Evolutionary conservation across 2,888 invertebrate genomes (phyloP).

Genomic region (Chymomyza amoena): DNA sequence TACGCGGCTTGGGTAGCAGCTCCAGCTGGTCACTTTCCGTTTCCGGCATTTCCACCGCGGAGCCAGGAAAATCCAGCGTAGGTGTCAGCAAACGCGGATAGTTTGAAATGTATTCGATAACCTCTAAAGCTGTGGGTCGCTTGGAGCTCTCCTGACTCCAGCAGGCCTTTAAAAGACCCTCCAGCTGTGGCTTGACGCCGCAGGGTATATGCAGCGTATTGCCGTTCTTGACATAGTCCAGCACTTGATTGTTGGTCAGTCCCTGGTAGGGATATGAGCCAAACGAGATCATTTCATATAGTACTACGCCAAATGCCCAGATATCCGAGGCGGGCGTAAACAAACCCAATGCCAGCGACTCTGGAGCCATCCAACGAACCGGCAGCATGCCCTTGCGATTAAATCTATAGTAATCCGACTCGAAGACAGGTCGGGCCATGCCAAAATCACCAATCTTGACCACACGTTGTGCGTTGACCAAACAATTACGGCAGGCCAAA

Average conservation of each 20-base stretch:
- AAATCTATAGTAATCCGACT: conserved; percentile 93
- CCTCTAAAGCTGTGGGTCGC: conserved; percentile 88
- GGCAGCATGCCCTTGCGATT: conserved; percentile 92
- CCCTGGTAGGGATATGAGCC: conserved; percentile 95
- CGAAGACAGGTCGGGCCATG: conserved; percentile 92
- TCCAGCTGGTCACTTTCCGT: conserved; percentile 77
- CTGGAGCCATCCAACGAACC: conserved; percentile 96
- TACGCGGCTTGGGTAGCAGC: conserved; percentile 60
- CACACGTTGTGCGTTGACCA: conserved; percentile 86
- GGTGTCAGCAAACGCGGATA: conserved; percentile 88
- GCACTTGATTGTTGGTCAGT: conserved; percentile 89
- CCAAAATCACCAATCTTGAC: conserved; percentile 93
- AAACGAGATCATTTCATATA: conserved; percentile 94
- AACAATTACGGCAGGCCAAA: conserved; percentile 88
- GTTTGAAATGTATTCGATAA: conserved; percentile 89
- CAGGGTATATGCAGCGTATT: conserved; percentile 86
- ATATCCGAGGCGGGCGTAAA: conserved; percentile 93
- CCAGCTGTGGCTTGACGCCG: conserved; percentile 89
- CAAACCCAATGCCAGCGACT: conserved; percentile 88
- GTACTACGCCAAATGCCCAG: conserved; percentile 92
- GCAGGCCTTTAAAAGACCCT: conserved; percentile 88
- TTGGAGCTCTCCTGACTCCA: conserved; percentile 86
- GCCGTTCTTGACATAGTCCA: conserved; percentile 88
- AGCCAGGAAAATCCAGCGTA: conserved; percentile 87
- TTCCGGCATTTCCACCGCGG: conserved; percentile 87